These are phyloP conservation scores for Oryctolagus cuniculus DNA, from an alignment of 2,113 vertebrate genomes.

Conservation along the genomic window DNA sequence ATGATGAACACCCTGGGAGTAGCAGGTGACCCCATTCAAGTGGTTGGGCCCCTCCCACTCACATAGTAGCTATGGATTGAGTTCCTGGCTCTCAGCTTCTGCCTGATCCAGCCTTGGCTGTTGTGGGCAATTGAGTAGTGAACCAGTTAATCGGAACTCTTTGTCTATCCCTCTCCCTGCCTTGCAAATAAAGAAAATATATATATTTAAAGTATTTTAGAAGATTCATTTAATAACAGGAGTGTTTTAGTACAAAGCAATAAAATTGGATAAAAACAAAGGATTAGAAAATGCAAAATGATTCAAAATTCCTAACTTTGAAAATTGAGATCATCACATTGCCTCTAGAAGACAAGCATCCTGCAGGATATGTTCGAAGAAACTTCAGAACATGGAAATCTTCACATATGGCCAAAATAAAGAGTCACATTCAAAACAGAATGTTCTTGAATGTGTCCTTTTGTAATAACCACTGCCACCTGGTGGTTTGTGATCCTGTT, in stretches of 20 bases:
- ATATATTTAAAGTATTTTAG: background rate
- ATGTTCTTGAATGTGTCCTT: background rate
- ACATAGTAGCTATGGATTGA: too few relatives aligned
- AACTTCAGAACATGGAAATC: background rate
- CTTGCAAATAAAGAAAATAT: too few relatives aligned
- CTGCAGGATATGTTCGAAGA: background rate
- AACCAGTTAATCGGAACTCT: too few relatives aligned
- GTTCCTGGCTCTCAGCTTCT: too few relatives aligned
- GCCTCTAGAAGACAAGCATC: background rate
- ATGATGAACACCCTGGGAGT: too few relatives aligned
- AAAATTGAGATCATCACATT: background rate
- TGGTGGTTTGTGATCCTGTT: background rate
- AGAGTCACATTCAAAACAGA: background rate
- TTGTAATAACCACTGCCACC: slow-evolving; percentile 51
- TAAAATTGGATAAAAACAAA: background rate
- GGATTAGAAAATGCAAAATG: background rate
- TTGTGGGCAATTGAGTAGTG: too few relatives aligned
- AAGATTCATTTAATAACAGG: background rate
- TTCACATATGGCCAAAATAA: background rate
- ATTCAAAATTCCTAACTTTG: background rate
- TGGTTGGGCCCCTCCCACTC: too few relatives aligned
- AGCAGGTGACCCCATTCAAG: too few relatives aligned
- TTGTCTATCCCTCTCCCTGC: too few relatives aligned
- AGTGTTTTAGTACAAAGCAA: background rate
- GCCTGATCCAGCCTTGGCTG: too few relatives aligned